These are phyloP conservation scores for Manduca sexta DNA, from an alignment of 1,140 invertebrate genomes.

Conservation along the genomic window DNA sequence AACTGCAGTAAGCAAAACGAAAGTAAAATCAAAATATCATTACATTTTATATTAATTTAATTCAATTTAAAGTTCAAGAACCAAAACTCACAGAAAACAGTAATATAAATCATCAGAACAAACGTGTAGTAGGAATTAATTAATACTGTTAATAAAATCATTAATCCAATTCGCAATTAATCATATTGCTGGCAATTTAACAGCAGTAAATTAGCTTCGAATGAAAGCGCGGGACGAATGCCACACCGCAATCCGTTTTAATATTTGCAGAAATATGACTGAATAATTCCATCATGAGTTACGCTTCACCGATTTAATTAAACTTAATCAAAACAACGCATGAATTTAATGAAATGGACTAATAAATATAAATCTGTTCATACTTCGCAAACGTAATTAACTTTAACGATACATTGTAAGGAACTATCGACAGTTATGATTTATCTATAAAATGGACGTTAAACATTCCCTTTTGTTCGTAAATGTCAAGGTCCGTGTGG, in stretches of 20 bases:
- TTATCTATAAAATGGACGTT: constrained; percentile 20
- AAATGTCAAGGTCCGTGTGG: constrained; percentile 23
- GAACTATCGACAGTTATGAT: constrained; percentile 24
- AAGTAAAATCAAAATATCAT: too few species aligned
- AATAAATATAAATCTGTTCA: constrained; percentile 16
- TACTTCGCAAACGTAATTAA: constrained; percentile 18
- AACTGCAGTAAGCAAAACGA: too few species aligned
- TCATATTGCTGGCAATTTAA: too few species aligned
- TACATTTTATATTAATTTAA: too few species aligned
- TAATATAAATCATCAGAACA: too few species aligned
- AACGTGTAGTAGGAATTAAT: too few species aligned
- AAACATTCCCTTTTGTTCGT: constrained; percentile 22
- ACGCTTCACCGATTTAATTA: constrained; percentile 10
- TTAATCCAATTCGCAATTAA: too few species aligned
- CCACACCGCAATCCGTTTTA: neutral
- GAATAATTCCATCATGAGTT: neutral
- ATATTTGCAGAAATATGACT: neutral
- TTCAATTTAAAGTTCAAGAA: too few species aligned
- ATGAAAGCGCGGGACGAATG: too few species aligned
- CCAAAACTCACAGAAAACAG: too few species aligned
- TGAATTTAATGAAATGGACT: constrained; percentile 16
- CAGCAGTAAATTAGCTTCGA: too few species aligned
- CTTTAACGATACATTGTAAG: constrained; percentile 26
- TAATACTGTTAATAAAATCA: too few species aligned
- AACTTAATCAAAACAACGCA: constrained; percentile 25